Base-by-base conservation (phyloP, 2,113 vertebrate species). In the Arizona elegans region DNA sequence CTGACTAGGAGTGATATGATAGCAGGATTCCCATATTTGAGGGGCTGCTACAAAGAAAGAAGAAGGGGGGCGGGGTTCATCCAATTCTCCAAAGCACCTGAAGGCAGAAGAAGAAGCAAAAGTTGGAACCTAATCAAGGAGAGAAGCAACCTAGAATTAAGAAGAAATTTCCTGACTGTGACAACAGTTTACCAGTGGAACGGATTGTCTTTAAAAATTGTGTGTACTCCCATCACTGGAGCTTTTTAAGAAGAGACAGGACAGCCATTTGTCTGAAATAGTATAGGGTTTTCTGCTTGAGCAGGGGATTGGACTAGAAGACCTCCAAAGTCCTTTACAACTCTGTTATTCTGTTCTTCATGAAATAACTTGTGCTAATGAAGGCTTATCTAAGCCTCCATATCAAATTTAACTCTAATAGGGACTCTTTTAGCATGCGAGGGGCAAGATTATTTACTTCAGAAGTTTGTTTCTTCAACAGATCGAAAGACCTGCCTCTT, bases 401-500 rank as follows among this genome's bases (percentile, higher is more conserved):
- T 3, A 24, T 81, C 33, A 15, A 54, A 10, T 19, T 15, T 17
- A 38, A 55, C 19, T 81, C n/a, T 54, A 19, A 23, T 53, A 24
- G 8, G 15, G 13, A 1, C 2, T 5, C 12, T 2, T 86, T 8
- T n/a, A 47, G 33, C 6, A 8, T 3, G 3, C 8, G 2, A 47
- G 21, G n/a, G 33, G 29, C 0, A 21, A 19, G 9, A 62, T 54
- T 55, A 9, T 91, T 81, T 24, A 33, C 12, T 24, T 85, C n/a
- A 29, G 8, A 1, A 38, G 29, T 56, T 81, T 29, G 15, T 81
- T 24, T 92, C 12, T 54, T 89, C 87, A 23, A 26, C 65, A 47
- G 38, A 5, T 24, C 2, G 58, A 3, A 24, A n/a, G 13, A 7
- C 3, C 1, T 5, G 5, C 43, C 17, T 0, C 2, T 26, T 12